Percentiles rank a stretch among this genome's conserved stretches.
Conservation (phyloP, 2,113 vertebrate species). For the Limanda limanda region DNA sequence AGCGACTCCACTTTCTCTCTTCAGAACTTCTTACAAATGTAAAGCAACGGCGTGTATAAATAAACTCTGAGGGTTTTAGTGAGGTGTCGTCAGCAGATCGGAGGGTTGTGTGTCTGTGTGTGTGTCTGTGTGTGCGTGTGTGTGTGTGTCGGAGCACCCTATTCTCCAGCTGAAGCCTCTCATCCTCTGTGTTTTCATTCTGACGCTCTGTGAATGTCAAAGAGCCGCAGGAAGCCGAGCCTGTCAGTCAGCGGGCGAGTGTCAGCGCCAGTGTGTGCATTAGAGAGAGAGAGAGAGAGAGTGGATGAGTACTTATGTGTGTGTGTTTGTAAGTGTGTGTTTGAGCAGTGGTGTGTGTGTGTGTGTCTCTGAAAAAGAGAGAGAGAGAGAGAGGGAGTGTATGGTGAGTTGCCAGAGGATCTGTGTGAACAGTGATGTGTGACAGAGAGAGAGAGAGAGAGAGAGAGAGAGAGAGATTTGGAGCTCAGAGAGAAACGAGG, state of each 20-base stretch:
- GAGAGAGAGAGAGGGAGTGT: slow-evolving; percentile 8
- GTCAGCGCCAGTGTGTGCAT: slow-evolving; percentile 9
- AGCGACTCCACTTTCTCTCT: no score
- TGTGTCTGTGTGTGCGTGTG: neutral
- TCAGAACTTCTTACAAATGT: no score
- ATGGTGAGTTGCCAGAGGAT: slow-evolving; percentile 56
- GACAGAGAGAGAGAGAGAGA: slow-evolving; percentile 54
- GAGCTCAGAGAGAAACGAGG: slow-evolving; percentile 39
- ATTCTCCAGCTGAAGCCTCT: slow-evolving; percentile 54
- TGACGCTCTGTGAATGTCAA: slow-evolving; percentile 60
- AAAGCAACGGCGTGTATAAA: no score
- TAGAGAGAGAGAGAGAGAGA: neutral
- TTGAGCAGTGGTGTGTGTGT: neutral
- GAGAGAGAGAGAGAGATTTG: slow-evolving; percentile 41
- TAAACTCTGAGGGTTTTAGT: neutral
- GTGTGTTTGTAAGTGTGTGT: slow-evolving; percentile 30
- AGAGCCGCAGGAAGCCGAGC: slow-evolving; percentile 40
- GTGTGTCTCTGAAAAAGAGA: slow-evolving; percentile 2
- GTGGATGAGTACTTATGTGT: slow-evolving; percentile 12
- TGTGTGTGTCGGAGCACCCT: slow-evolving; percentile 23
- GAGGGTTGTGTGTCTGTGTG: slow-evolving; percentile 8
- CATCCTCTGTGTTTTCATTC: slow-evolving; percentile 59
- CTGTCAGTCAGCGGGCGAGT: slow-evolving; percentile 39
- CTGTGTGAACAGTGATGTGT: slow-evolving; percentile 67
- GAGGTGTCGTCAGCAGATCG: neutral